Percentiles rank a stretch among this genome's conserved stretches.
These are phyloP conservation scores for Salminus brasiliensis DNA, from an alignment of 2,113 vertebrate genomes.

Conservation along the genomic window DNA sequence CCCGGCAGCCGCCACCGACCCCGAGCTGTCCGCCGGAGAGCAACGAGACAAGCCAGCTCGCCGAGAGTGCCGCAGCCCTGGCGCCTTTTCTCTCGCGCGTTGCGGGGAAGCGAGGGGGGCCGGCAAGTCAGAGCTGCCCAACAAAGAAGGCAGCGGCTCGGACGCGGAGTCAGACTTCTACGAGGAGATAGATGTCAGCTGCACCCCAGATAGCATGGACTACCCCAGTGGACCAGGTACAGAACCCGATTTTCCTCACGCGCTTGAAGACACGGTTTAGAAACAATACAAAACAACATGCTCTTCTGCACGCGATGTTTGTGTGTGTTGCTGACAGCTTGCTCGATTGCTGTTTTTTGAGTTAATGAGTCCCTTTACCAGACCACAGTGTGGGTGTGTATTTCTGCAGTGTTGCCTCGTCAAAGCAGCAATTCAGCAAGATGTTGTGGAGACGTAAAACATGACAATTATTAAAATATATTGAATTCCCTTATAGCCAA, in stretches of 20 bases:
- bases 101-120: constrained; percentile 80
- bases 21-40: constrained; percentile 82
- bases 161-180: constrained; percentile 99
- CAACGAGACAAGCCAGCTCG: constrained; percentile 83
- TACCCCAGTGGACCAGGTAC: constrained; percentile 92
- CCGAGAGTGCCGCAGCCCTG: constrained; percentile 83
- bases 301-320: not conserved
- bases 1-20: constrained; percentile 79
- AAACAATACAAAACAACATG: too few species aligned
- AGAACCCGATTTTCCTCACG: not conserved
- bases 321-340: not conserved
- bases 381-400: not conserved
- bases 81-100: constrained; percentile 77
- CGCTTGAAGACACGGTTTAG: too few species aligned
- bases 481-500: too few species aligned
- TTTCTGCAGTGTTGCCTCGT: not conserved
- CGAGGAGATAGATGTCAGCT: constrained; percentile 99
- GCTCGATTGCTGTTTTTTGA: constrained; percentile 25
- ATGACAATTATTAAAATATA: too few species aligned
- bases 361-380: constrained; percentile 22
- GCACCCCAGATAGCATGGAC: constrained; percentile 94
- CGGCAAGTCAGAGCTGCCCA: constrained; percentile 76
- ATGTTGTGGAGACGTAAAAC: not conserved
- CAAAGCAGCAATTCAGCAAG: not conserved
- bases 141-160: constrained; percentile 91